Evolutionary conservation across 2,888 invertebrate genomes (phyloP), one percentile per base, ranked within the genome.

Genomic region (Serrognathus titanus): DNA sequence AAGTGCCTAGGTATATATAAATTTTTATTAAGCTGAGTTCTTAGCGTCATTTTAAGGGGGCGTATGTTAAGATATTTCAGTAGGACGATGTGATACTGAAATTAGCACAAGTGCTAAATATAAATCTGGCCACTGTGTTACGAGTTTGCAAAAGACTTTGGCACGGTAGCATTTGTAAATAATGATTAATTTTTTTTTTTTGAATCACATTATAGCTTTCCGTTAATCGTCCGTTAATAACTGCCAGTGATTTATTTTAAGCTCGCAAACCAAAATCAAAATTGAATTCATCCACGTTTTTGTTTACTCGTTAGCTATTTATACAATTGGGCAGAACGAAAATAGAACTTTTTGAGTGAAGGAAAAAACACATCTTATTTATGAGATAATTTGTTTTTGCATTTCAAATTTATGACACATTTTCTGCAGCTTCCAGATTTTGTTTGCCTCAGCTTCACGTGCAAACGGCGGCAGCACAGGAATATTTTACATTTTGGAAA

Each of bases 21-120:
- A 6, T 31, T 31, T 31, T 31, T 31, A 31, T 31, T 31, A 5
- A 31, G 24, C 24, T 31, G 6, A 31, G 24, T 31, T 51, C 46
- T 62, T 56, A 59, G 57, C 61, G 56, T 59, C 60, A 63, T 53
- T 63, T 58, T 61, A 56, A 55, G 61, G 58, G 61, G 64, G 64
- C 61, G 61, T 57, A 57, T 59, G 60, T 61, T 48, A 59, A 62
- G 58, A 62, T 59, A 62, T 63, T 63, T 63, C 58, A 63, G 60
- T 59, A 57, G 61, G 61, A 61, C 57, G 61, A 59, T 36, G 50
- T 56, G 63, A 48, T 59, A 58, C 64, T 64, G 54, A 64, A 64
- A 63, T 64, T 64, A 64, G 63, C 62, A 56, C 60, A 54, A 57
- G 58, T 59, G 52, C 63, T 64, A 64, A 58, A 59, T 61, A 58